Evolutionary conservation across 2,797 vertebrate genomes (phyloP).

Genomic region (Triplophysa bombifrons): DNA sequence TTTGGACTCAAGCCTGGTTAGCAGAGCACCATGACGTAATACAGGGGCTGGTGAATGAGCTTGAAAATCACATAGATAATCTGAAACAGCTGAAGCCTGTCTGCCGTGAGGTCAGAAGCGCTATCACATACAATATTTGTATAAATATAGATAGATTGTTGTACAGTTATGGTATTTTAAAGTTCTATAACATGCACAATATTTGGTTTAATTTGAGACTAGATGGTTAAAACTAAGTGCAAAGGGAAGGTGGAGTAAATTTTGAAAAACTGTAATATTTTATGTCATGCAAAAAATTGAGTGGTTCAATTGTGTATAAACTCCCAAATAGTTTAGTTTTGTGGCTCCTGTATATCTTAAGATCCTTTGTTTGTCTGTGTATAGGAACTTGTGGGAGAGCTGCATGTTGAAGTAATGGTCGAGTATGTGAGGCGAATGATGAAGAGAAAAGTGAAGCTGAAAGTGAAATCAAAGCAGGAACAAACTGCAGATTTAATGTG

Average conservation of each 20-base stretch:
- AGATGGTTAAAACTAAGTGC: background rate
- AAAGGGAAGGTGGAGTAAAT: background rate
- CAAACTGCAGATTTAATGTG: conserved; percentile 71
- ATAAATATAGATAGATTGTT: too few species aligned
- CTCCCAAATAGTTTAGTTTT: too few species aligned
- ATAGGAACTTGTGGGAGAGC: conserved; percentile 74
- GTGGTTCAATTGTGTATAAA: too few species aligned
- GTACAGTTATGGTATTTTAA: too few species aligned
- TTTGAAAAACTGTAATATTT: background rate
- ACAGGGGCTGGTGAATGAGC: conserved; percentile 56
- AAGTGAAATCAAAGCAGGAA: conserved; percentile 72
- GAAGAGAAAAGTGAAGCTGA: conserved; percentile 78
- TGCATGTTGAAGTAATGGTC: conserved; percentile 78
- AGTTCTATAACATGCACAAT: too few species aligned
- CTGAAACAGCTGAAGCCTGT: conserved; percentile 61
- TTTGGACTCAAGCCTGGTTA: conserved; percentile 69
- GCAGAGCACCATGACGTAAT: conserved; percentile 57
- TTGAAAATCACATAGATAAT: conserved; percentile 54
- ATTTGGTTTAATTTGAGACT: too few species aligned
- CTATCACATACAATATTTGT: background rate
- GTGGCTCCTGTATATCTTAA: background rate
- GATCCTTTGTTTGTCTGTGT: conserved; percentile 22
- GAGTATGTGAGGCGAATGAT: conserved; percentile 80
- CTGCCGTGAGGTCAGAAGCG: conserved; percentile 59
- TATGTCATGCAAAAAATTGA: background rate